A percentile compares a stretch with the other conserved stretches of the same genome.
Conservation (phyloP, 2,113 vertebrate genomes). For the Butorides virescens region DNA sequence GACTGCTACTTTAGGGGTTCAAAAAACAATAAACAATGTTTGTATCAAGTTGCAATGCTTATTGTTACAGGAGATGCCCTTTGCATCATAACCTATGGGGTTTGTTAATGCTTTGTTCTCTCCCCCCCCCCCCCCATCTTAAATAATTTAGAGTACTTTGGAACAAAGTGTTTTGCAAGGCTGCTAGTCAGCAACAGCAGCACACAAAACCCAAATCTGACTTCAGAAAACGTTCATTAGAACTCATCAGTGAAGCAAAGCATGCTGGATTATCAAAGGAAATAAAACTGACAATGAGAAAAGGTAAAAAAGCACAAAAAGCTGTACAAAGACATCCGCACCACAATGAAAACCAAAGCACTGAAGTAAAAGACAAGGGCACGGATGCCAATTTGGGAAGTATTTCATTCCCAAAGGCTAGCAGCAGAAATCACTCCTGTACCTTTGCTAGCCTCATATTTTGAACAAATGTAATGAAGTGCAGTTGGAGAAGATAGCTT, state of each 20-base stretch:
- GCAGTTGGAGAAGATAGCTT: not conserved
- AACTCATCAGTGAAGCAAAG: not conserved
- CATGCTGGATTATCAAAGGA: not conserved
- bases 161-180: not conserved
- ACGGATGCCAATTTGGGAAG: not conserved
- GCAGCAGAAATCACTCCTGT: not conserved
- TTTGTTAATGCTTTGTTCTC: not conserved
- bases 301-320: not conserved
- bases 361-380: not conserved
- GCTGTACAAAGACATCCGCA: not conserved
- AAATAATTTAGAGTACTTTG: not conserved
- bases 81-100: not conserved
- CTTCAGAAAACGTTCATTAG: not conserved
- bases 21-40: not conserved
- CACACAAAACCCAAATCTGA: not conserved
- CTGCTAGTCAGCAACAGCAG: not conserved
- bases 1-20: not conserved
- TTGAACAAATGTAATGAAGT: not conserved
- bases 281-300: not conserved
- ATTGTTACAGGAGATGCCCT: not conserved
- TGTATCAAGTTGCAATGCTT: not conserved
- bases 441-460: not conserved
- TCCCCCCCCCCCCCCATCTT: not conserved
- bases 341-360: not conserved
- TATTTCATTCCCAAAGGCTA: not conserved